Evolutionary conservation across 2,888 invertebrate genomes (phyloP).

Genomic region (Bombylius major): DNA sequence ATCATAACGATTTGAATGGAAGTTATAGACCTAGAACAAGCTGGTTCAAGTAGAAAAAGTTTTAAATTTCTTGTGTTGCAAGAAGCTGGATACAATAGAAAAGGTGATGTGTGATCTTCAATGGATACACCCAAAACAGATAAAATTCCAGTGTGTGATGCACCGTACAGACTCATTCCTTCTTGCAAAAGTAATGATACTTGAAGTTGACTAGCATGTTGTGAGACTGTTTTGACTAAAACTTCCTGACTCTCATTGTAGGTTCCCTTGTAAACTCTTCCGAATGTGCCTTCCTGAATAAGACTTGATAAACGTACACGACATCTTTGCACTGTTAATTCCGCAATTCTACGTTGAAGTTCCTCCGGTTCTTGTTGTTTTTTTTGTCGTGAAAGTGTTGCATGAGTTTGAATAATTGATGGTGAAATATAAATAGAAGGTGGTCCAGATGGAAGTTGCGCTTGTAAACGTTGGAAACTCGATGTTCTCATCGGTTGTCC

Average conservation of each 20-base stretch:
- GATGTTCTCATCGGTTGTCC: slow-evolving; percentile 36
- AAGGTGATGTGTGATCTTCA: slow-evolving; percentile 79
- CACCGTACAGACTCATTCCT: slow-evolving; percentile 50
- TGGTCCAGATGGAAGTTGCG: slow-evolving; percentile 12
- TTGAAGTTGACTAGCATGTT: slow-evolving; percentile 80
- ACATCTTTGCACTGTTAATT: slow-evolving; percentile 44
- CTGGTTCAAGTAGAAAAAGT: slow-evolving; percentile 33
- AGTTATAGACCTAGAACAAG: slow-evolving; percentile 32
- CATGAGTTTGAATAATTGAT: slow-evolving; percentile 29
- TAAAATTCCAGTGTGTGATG: slow-evolving; percentile 59
- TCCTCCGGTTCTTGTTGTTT: slow-evolving; percentile 37
- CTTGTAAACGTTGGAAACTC: slow-evolving; percentile 35
- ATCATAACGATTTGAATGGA: slow-evolving; percentile 75
- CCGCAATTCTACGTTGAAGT: slow-evolving; percentile 36
- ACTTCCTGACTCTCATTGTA: slow-evolving; percentile 66
- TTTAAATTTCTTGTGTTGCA: slow-evolving; percentile 40
- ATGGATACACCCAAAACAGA: slow-evolving; percentile 80
- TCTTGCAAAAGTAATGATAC: slow-evolving; percentile 72
- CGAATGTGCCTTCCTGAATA: slow-evolving; percentile 78
- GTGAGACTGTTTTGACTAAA: slow-evolving; percentile 79
- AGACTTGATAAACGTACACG: slow-evolving; percentile 67
- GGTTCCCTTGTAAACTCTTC: slow-evolving; percentile 70
- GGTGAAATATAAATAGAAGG: slow-evolving; percentile 34
- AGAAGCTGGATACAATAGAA: slow-evolving; percentile 60
- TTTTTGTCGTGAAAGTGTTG: slow-evolving; percentile 29